Evolutionary conservation across 2,797 vertebrate species (phyloP), one percentile per base, ranked within the genome.

Genomic region (Poliocrania exsul): DNA sequence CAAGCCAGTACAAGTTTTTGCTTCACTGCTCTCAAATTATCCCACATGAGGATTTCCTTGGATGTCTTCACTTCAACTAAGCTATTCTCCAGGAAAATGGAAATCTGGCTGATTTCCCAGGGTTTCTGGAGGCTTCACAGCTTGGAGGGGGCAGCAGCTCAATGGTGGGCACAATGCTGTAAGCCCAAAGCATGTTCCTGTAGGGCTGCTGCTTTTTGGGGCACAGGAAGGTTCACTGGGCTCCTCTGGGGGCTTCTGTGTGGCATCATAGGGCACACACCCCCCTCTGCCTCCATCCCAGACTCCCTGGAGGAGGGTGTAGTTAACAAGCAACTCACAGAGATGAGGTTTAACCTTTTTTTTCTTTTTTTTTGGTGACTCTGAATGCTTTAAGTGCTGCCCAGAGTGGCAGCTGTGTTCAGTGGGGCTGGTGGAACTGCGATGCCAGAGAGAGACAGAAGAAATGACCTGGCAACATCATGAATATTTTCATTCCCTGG

Each of bases 391-490:
- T 11, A 33, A 12, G n/a, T 15, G 6, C 54, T 37, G 18, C 47
- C 9, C 42, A 15, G 33, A 61, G 51, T 35, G 46, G 35, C 33
- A 50, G 10, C 51, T 60, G 1, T 33, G 44, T 78, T 72, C 54
- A 5, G 18, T 44, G 28, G 33, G 28, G 13, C 38, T 56, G 12
- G 7, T 47, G 40, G 37, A 33, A 6, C 13, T 20, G 51, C 26
- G 15, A 20, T 19, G 47, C 31, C 3, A 5, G 18, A 33, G 24
- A 0, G 1, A 65, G 64, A 11, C 26, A 53, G 54, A 26, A 33
- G 15, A 24, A 29, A 17, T 4, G 23, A 13, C 26, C 33, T 33
- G 60, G 16, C 19, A 29, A 24, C 1, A 2, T 11, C 29, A 37
- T 4, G 11, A 71, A 33, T 0, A 1, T n/a, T 57, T 61, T 66